Evolutionary conservation across 2,797 vertebrate species (phyloP).

Genomic region (Tragelaphus eurycerus): DNA sequence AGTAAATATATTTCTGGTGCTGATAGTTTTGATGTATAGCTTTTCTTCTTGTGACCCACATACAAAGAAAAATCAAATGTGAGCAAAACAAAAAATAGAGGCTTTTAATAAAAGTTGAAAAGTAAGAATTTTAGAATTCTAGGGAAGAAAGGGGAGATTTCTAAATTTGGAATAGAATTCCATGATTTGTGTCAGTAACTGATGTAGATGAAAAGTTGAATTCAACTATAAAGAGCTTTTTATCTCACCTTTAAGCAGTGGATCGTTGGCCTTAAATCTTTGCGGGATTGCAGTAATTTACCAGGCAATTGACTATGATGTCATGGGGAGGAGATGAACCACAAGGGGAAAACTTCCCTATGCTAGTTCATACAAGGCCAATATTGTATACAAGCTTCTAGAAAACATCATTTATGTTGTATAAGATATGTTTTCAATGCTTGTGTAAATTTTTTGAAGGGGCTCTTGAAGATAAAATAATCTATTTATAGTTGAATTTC

Average conservation of each 20-base stretch:
- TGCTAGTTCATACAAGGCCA: slow-evolving; percentile 48
- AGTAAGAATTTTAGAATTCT: slow-evolving; percentile 25
- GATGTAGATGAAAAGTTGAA: slow-evolving; percentile 37
- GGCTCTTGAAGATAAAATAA: slow-evolving; percentile 54
- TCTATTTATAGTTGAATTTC: slow-evolving; percentile 75
- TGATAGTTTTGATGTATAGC: slow-evolving; percentile 44
- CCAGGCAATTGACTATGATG: slow-evolving; percentile 52
- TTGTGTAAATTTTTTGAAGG: slow-evolving; percentile 62
- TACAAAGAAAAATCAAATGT: neutral
- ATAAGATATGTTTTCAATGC: slow-evolving; percentile 48
- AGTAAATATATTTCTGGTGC: slow-evolving; percentile 51
- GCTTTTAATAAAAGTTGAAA: slow-evolving; percentile 18
- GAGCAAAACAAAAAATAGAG: slow-evolving; percentile 3
- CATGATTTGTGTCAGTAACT: slow-evolving; percentile 42
- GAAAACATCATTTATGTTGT: slow-evolving; percentile 54
- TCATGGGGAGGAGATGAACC: slow-evolving; percentile 41
- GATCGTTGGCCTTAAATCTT: slow-evolving; percentile 49
- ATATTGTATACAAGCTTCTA: slow-evolving; percentile 38
- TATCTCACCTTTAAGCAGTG: slow-evolving; percentile 25
- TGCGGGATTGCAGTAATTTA: slow-evolving; percentile 58
- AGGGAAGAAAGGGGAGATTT: neutral
- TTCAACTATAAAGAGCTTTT: slow-evolving; percentile 41
- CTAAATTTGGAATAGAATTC: slow-evolving; percentile 25
- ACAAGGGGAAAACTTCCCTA: slow-evolving; percentile 38
- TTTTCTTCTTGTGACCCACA: slow-evolving; percentile 21